A percentile compares a stretch with the other conserved stretches of the same genome.
Conservation (phyloP, 2,113 vertebrate genomes). For the Albula glossodonta region DNA sequence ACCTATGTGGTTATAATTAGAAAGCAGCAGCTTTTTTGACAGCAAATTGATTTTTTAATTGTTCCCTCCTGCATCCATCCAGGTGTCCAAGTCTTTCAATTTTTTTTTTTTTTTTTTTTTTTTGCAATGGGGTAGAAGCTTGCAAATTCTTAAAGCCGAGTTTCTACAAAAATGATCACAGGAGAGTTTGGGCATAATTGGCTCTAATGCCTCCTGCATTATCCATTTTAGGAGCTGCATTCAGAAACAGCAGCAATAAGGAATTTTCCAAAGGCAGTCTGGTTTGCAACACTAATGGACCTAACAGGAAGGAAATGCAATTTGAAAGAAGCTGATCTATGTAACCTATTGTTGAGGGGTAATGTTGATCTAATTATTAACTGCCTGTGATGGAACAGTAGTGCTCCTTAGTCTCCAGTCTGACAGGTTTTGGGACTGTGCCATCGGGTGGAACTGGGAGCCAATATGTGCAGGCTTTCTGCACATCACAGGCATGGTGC, state of each 20-base stretch:
- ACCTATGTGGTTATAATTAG: slow-evolving; percentile 60
- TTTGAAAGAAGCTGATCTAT: slow-evolving; percentile 94
- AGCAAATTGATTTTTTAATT: slow-evolving; percentile 73
- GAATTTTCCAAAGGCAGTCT: slow-evolving; percentile 87
- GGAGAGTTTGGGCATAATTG: slow-evolving; percentile 86
- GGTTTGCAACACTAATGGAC: slow-evolving; percentile 85
- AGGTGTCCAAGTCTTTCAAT: slow-evolving; percentile 63
- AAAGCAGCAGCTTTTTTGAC: slow-evolving; percentile 66
- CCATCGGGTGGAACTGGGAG: slow-evolving; percentile 60
- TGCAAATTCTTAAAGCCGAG: slow-evolving; percentile 80
- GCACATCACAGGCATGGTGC: slow-evolving; percentile 46
- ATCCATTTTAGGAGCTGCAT: slow-evolving; percentile 85
- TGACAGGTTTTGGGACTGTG: slow-evolving; percentile 55
- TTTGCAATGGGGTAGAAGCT: slow-evolving; percentile 69
- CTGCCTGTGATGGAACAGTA: slow-evolving; percentile 83
- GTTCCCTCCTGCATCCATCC: slow-evolving; percentile 65
- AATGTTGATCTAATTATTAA: slow-evolving; percentile 96
- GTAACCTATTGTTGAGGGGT: slow-evolving; percentile 86
- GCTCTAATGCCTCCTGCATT: slow-evolving; percentile 87
- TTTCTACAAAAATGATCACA: slow-evolving; percentile 77
- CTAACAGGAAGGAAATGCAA: slow-evolving; percentile 93
- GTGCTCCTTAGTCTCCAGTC: slow-evolving; percentile 68
- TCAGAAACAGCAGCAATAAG: slow-evolving; percentile 85
- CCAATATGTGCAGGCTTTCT: slow-evolving; percentile 54
- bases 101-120: slow-evolving; percentile 62